Conservation (phyloP, 2,113 vertebrate species). For the Monopterus albus region DNA sequence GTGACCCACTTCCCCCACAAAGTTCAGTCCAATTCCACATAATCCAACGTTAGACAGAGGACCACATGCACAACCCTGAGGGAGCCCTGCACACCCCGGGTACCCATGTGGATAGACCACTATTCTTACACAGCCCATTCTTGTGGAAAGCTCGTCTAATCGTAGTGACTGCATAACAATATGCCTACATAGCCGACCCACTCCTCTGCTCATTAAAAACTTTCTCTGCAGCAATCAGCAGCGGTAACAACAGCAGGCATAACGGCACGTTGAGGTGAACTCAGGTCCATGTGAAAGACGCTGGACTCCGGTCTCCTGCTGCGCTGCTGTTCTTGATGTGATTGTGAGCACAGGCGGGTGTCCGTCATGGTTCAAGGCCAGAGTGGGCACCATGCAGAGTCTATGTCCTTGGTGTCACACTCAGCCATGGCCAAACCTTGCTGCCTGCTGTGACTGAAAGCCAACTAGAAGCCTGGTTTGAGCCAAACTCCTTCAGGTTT, state of each 20-base stretch:
- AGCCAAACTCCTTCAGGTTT: constrained; percentile 28
- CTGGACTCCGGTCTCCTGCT: constrained; percentile 23
- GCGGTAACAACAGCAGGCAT: constrained; percentile 2
- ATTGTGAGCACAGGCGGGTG: constrained; percentile 39
- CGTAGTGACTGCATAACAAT: constrained; percentile 2
- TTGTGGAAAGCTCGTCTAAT: neutral
- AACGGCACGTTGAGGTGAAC: constrained; percentile 51
- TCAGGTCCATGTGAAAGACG: constrained; percentile 5
- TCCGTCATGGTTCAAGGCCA: constrained; percentile 26
- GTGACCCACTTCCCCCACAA: neutral
- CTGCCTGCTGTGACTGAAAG: constrained; percentile 37
- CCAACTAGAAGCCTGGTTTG: neutral
- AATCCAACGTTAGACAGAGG: neutral
- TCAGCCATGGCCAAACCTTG: constrained; percentile 5
- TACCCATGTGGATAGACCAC: neutral
- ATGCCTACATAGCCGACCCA: neutral
- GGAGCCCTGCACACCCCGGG: neutral
- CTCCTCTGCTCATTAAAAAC: constrained; percentile 38
- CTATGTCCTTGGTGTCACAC: constrained; percentile 46
- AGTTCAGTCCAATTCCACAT: neutral
- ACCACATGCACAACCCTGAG: neutral
- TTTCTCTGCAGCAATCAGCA: constrained; percentile 43
- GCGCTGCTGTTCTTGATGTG: constrained; percentile 42
- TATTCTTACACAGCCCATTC: neutral
- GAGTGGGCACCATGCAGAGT: constrained; percentile 38